Evolutionary conservation across 2,888 invertebrate genomes (phyloP).

Genomic region (Celastrina argiolus): DNA sequence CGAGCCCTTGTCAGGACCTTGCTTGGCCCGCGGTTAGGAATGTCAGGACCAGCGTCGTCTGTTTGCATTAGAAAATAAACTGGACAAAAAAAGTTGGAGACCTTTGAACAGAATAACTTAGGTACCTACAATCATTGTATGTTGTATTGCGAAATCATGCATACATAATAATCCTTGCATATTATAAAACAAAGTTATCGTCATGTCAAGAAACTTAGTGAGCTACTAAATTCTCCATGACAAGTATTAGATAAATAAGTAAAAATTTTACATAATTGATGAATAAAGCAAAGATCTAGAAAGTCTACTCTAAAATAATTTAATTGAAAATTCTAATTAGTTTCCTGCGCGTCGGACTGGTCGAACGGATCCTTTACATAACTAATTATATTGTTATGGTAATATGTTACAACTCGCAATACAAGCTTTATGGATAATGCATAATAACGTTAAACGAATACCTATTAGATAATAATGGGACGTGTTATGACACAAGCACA

Average conservation of each 20-base stretch:
- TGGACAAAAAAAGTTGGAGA: not conserved
- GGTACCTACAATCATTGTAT: too few species aligned
- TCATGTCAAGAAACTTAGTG: too few species aligned
- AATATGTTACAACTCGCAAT: not conserved
- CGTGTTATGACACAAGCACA: not conserved
- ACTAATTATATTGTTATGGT: not conserved
- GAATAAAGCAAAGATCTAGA: too few species aligned
- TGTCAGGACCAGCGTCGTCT: not conserved
- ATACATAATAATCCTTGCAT: too few species aligned
- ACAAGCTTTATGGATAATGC: not conserved
- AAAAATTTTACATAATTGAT: too few species aligned
- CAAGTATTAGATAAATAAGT: too few species aligned
- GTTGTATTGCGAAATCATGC: not conserved
- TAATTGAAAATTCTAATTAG: too few species aligned
- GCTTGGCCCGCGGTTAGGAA: not conserved
- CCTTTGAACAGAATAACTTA: not conserved
- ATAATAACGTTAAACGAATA: not conserved
- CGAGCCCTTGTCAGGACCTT: slow-evolving; percentile 1
- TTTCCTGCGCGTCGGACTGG: not conserved
- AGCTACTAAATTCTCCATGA: too few species aligned
- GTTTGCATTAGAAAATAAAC: not conserved
- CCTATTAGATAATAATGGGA: not conserved
- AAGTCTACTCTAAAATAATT: too few species aligned
- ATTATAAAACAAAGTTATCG: too few species aligned
- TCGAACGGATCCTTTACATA: not conserved